Percentiles rank a stretch among this genome's conserved stretches.
phyloP scores from a whole-genome alignment of 2,113 vertebrate genomes.

The Ellobius talpinus region DNA sequence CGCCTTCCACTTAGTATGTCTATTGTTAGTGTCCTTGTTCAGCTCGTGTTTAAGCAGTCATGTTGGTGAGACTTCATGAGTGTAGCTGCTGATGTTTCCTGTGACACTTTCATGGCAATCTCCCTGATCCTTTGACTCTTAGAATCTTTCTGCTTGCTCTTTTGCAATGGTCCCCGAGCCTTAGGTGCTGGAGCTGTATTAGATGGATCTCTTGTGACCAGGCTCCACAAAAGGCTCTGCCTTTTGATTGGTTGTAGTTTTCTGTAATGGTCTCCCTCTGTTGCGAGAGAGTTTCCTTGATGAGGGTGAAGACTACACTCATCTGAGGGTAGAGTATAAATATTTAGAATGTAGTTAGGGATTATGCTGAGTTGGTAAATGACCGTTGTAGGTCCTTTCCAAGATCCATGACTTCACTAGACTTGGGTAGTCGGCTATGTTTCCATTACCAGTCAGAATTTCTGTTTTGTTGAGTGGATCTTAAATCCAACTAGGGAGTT shows the following conservation, averaged over 20 bases:
- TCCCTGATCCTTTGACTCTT: neutral
- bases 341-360: neutral
- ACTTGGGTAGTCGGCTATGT: neutral
- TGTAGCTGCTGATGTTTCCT: neutral
- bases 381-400: neutral
- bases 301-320: neutral
- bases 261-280: neutral
- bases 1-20: neutral
- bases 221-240: neutral
- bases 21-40: neutral
- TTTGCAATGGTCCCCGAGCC: neutral
- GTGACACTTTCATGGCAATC: neutral
- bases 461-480: neutral
- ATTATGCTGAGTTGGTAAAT: neutral
- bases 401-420: no score
- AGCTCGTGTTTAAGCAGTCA: neutral
- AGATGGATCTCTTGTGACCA: neutral
- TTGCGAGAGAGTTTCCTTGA: neutral
- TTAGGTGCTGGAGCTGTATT: neutral
- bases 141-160: neutral
- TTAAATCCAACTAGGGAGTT: neutral
- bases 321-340: neutral
- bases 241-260: neutral
- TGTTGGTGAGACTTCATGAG: neutral
- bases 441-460: neutral